Evolutionary conservation across 2,888 invertebrate genomes (phyloP), one percentile per base, ranked within the genome.

Genomic region (Rhagonycha fulva): DNA sequence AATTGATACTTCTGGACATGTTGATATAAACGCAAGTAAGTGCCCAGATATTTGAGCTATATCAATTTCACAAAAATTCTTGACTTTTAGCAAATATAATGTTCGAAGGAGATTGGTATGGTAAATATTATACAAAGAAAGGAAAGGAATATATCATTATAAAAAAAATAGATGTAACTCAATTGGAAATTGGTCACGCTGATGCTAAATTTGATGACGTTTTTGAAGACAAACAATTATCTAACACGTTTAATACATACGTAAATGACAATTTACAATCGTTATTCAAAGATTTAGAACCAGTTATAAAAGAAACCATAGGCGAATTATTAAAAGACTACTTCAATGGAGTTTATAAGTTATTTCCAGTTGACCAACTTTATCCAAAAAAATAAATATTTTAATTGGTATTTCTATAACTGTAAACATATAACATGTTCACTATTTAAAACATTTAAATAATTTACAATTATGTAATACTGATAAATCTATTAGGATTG

Each of bases 341-440:
- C 28, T 68, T 68, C 14, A 61, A 70, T 70, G 14, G 47, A 23
- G 70, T 70, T 32, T 60, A 47, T 14, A 60, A 61, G 3, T n/a
- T 70, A 60, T 70, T 60, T 70, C 70, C 70, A 11, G 30, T 47
- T 14, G 60, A 70, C 19, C 47, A 70, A n/a, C 70, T 70, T 23
- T 70, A 60, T 61, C 70, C 70, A 30, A 14, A 47, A 47, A n/a
- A 47, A 47, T 47, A n/a, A 47, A 19, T 19, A 19, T 19, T 19
- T 19, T 19, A 2, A 19, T 19, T 19, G 19, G 19, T 19, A 19
- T 19, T 2, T 19, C 19, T 19, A 19, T 19, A 19, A 19, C 19
- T 19, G 19, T 19, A 19, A n/a, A n/a, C n/a, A n/a, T n/a, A n/a
- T n/a, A n/a, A n/a, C n/a, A n/a, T n/a, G n/a, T n/a, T 19, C 19